Evolutionary conservation across 2,888 invertebrate species (phyloP).

Genomic region (Phyllotreta cruciferae): DNA sequence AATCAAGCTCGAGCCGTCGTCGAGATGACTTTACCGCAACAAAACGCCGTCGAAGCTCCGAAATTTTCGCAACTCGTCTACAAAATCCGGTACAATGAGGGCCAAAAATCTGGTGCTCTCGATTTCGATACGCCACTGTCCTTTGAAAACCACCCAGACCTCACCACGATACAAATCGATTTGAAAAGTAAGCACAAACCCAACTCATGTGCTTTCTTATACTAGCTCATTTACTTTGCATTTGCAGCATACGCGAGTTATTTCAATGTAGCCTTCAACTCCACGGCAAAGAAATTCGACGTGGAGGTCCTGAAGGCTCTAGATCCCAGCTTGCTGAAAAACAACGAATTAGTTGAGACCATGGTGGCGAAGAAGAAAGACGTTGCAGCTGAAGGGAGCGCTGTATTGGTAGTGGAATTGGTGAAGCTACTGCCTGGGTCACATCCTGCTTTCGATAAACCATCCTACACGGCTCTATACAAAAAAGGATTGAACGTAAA

Average conservation of each 20-base stretch:
- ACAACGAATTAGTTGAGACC: slow-evolving; percentile 19
- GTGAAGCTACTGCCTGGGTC: background rate
- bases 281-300: background rate
- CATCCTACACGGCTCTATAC: slow-evolving; percentile 22
- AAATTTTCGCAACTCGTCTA: slow-evolving; percentile 33
- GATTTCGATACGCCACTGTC: slow-evolving; percentile 12
- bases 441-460: slow-evolving; percentile 17
- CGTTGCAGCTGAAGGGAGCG: slow-evolving; percentile 7
- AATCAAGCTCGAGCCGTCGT: slow-evolving; percentile 26
- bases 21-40: slow-evolving; percentile 17
- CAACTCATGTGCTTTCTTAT: no score
- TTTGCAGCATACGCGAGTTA: slow-evolving; percentile 32
- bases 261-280: slow-evolving; percentile 21
- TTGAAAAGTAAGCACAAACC: slow-evolving; percentile 1
- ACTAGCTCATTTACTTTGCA: no score
- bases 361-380: slow-evolving; percentile 15
- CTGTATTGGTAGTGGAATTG: slow-evolving; percentile 27
- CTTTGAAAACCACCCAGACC: slow-evolving; percentile 22
- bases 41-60: slow-evolving; percentile 23
- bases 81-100: slow-evolving; percentile 17
- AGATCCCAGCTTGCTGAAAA: background rate
- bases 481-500: background rate
- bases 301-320: slow-evolving; percentile 12
- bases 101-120: slow-evolving; percentile 6
- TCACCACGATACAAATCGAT: slow-evolving; percentile 1